phyloP scores from a whole-genome alignment of 2,888 invertebrate species.

The Chydorus sphaericus region DNA sequence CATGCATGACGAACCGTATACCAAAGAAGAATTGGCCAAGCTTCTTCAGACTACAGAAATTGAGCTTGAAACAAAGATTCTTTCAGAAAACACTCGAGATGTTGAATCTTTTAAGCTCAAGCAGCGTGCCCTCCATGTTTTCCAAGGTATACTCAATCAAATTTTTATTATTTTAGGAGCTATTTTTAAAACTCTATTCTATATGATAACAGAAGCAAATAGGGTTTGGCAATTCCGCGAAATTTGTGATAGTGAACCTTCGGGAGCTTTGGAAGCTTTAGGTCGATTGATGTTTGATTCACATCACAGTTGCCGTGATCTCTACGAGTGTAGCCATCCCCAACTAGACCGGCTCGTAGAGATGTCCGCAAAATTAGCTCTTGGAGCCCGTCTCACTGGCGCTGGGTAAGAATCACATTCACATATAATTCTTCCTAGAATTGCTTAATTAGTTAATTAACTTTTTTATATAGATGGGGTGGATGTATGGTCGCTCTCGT shows the following conservation, averaged over 20 bases:
- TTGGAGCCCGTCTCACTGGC: slow-evolving; percentile 88
- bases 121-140: slow-evolving; percentile 80
- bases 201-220: slow-evolving; percentile 69
- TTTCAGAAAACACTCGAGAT: slow-evolving; percentile 47
- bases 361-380: slow-evolving; percentile 47
- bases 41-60: slow-evolving; percentile 41
- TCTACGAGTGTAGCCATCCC: slow-evolving; percentile 88
- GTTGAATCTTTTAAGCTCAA: slow-evolving; percentile 56
- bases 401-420: slow-evolving; percentile 67
- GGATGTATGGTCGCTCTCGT: slow-evolving; percentile 86
- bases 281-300: slow-evolving; percentile 78
- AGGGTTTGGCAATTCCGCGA: slow-evolving; percentile 64
- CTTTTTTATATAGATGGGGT: slow-evolving; percentile 94
- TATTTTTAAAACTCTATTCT: background rate
- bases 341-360: slow-evolving; percentile 69
- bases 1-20: slow-evolving; percentile 50
- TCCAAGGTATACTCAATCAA: slow-evolving; percentile 42
- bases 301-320: slow-evolving; percentile 64
- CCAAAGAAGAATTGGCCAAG: slow-evolving; percentile 46
- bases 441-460: background rate
- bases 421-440: background rate
- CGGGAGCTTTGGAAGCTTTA: slow-evolving; percentile 38
- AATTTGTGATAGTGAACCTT: slow-evolving; percentile 35
- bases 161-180: background rate
- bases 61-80: slow-evolving; percentile 47